Conservation (phyloP, 2,797 vertebrate genomes). For the Catamblyrhynchus diadema region DNA sequence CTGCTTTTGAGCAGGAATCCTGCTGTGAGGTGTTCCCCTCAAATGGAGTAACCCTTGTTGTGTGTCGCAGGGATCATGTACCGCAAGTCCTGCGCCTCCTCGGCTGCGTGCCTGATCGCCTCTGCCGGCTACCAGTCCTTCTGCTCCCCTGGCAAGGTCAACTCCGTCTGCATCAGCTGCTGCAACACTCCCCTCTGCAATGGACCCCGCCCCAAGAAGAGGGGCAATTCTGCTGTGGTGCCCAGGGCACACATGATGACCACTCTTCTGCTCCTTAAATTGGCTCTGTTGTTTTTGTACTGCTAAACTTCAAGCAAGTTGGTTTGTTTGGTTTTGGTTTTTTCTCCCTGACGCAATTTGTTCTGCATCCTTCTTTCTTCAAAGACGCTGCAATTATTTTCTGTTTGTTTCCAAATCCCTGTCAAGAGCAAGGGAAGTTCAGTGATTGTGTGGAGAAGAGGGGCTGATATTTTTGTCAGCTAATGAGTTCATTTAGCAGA, state of each 20-base stretch:
- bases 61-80: slow-evolving; percentile 88
- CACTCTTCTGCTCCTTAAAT: slow-evolving; percentile 44
- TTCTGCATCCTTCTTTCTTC: slow-evolving; percentile 27
- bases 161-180: slow-evolving; percentile 98
- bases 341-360: neutral
- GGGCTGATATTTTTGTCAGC: slow-evolving; percentile 39
- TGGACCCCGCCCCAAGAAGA: slow-evolving; percentile 85
- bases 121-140: slow-evolving; percentile 98
- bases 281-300: slow-evolving; percentile 29
- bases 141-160: slow-evolving; percentile 90
- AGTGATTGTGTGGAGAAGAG: neutral
- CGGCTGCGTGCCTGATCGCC: slow-evolving; percentile 93
- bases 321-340: neutral
- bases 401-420: slow-evolving; percentile 58
- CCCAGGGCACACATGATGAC: neutral
- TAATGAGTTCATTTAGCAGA: slow-evolving; percentile 47
- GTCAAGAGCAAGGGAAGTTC: slow-evolving; percentile 36
- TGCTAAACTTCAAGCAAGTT: slow-evolving; percentile 60
- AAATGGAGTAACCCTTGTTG: slow-evolving; percentile 15
- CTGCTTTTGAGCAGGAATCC: neutral
- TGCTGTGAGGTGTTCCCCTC: neutral
- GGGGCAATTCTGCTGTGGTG: slow-evolving; percentile 60
- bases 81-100: slow-evolving; percentile 94
- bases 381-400: slow-evolving; percentile 37
- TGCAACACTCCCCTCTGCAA: slow-evolving; percentile 97